Evolutionary conservation across 2,888 invertebrate genomes (phyloP).

Genomic region (Leptogaster cylindrica): DNA sequence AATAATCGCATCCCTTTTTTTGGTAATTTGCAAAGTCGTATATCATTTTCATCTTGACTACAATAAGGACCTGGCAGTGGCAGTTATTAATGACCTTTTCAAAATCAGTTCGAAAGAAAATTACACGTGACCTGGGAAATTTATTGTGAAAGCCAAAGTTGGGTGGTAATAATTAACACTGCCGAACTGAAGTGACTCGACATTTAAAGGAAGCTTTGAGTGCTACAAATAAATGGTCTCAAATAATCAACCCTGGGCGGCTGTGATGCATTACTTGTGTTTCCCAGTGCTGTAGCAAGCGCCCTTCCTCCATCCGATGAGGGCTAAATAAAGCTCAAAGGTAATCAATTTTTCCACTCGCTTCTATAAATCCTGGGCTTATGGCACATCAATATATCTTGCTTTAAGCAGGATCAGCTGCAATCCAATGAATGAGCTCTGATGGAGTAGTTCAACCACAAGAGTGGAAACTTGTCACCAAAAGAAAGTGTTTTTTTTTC

Average conservation of each 20-base stretch:
- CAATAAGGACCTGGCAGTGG: neutral
- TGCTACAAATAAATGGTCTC: constrained; percentile 1
- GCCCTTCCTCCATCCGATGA: constrained; percentile 1
- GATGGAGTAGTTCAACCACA: constrained; percentile 10
- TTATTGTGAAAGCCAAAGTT: neutral
- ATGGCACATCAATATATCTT: constrained; percentile 43
- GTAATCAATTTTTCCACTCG: constrained; percentile 39
- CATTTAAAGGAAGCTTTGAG: neutral
- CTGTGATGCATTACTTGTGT: constrained; percentile 25
- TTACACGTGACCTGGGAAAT: constrained; percentile 9
- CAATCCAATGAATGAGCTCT: constrained; percentile 8
- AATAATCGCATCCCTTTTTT: too few relatives aligned
- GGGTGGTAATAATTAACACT: constrained; percentile 3
- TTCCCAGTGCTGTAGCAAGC: neutral
- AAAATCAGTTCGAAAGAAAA: neutral
- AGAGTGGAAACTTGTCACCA: neutral
- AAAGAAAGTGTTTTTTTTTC: neutral
- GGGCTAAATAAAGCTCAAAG: neutral
- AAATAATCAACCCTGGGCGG: neutral
- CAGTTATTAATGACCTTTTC: neutral
- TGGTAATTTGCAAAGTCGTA: too few relatives aligned
- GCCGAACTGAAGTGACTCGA: neutral
- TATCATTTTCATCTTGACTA: too few relatives aligned
- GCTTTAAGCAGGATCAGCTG: constrained; percentile 38
- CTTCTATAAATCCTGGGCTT: constrained; percentile 33